A percentile compares a stretch with the other conserved stretches of the same genome.
These are phyloP conservation scores for Trididemnum nubilum DNA, from an alignment of 23 tunicate genomes.

Conservation along the genomic window DNA sequence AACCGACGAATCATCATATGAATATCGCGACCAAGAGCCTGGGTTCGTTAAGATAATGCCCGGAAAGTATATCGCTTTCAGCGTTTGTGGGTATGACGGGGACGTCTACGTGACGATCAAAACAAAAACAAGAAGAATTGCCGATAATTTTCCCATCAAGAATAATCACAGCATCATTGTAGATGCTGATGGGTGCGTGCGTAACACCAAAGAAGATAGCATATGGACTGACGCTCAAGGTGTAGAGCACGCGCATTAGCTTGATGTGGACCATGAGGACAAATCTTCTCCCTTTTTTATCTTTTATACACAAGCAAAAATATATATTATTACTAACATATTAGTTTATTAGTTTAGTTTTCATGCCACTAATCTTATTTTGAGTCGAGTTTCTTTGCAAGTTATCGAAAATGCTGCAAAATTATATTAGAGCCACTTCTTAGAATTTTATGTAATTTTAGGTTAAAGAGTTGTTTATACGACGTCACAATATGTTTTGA, in stretches of 20 bases:
- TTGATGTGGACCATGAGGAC: too few species aligned
- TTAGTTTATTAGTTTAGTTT: too few species aligned
- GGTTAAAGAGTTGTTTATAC: too few species aligned
- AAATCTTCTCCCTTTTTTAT: too few species aligned
- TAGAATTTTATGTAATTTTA: too few species aligned
- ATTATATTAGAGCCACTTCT: too few species aligned
- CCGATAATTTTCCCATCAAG: background rate
- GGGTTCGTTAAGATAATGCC: slow-evolving; percentile 6
- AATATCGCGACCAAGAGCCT: background rate
- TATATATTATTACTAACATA: too few species aligned
- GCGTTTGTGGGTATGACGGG: background rate
- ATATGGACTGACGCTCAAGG: slow-evolving; percentile 10
- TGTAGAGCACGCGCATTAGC: background rate
- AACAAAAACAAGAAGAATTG: background rate
- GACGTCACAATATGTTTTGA: too few species aligned
- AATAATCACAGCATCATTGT: slow-evolving; percentile 19
- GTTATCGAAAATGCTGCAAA: too few species aligned
- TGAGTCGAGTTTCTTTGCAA: too few species aligned
- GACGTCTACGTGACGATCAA: background rate
- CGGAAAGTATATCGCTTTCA: background rate
- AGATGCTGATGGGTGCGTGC: background rate
- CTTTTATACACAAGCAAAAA: too few species aligned
- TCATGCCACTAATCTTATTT: too few species aligned
- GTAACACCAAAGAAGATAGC: background rate
- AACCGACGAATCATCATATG: background rate